A percentile compares a stretch with the other conserved stretches of the same genome.
Evolutionary conservation across 1,140 invertebrate genomes (phyloP).

Genomic region (Atta texana): DNA sequence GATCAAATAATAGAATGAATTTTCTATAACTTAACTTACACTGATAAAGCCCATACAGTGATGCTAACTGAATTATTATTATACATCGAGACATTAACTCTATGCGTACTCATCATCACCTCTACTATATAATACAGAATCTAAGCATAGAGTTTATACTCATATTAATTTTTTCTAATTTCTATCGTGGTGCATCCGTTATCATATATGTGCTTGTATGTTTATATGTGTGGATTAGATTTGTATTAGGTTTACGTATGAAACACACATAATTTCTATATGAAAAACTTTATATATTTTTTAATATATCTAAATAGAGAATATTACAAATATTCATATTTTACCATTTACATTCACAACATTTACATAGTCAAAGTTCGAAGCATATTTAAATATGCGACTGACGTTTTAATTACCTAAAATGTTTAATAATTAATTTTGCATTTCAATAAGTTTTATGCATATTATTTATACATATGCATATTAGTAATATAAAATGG

Average conservation of each 20-base stretch:
- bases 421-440: constrained; percentile 22
- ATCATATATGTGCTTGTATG: too few relatives aligned
- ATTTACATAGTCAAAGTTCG: constrained; percentile 45
- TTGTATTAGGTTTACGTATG: constrained; percentile 5
- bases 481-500: too few relatives aligned
- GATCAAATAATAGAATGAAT: too few relatives aligned
- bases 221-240: not conserved
- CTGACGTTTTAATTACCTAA: constrained; percentile 55
- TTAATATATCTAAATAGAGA: constrained; percentile 7
- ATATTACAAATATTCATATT: constrained; percentile 30
- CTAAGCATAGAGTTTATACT: too few relatives aligned
- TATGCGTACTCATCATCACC: too few relatives aligned
- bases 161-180: too few relatives aligned
- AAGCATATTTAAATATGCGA: constrained; percentile 57
- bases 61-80: too few relatives aligned
- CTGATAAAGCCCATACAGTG: too few relatives aligned
- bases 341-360: not conserved
- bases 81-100: too few relatives aligned
- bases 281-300: not conserved
- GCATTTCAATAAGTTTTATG: not conserved
- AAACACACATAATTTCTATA: not conserved
- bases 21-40: too few relatives aligned
- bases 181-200: too few relatives aligned
- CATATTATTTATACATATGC: not conserved
- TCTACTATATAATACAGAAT: too few relatives aligned